Conservation (phyloP, 1,140 invertebrate genomes). For the Drosophila murphyi region DNA sequence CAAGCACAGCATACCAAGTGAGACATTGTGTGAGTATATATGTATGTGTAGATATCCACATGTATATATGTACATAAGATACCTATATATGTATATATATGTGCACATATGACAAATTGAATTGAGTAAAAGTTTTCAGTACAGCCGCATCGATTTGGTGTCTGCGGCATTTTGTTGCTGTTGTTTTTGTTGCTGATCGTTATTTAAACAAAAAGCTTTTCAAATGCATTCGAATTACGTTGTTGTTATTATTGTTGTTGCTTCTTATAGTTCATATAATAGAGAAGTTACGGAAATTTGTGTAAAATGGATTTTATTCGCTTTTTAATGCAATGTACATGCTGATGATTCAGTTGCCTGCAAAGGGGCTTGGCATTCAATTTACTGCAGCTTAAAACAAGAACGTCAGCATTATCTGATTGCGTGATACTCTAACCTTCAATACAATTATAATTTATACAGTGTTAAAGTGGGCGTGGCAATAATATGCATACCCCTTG, state of each 20-base stretch:
- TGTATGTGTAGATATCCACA: conserved; percentile 1
- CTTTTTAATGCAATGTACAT: conserved; percentile 54
- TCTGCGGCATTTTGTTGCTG: conserved; percentile 1
- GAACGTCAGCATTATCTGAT: not conserved
- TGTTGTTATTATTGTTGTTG: conserved; percentile 1
- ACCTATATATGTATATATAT: conserved; percentile 1
- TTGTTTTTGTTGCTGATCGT: not conserved
- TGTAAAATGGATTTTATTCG: conserved; percentile 54
- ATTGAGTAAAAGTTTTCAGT: conserved; percentile 27
- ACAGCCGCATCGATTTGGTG: not conserved
- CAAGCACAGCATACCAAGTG: conserved; percentile 36
- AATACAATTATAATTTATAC: not conserved
- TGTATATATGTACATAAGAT: conserved; percentile 23
- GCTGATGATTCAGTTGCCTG: conserved; percentile 25
- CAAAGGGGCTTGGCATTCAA: conserved; percentile 18
- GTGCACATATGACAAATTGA: conserved; percentile 45
- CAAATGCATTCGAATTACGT: conserved; percentile 15
- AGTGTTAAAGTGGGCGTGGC: no score
- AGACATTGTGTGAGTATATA: conserved; percentile 34
- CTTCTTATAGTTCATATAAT: not conserved
- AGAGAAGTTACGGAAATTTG: conserved; percentile 5
- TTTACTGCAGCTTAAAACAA: conserved; percentile 12
- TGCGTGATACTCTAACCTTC: not conserved
- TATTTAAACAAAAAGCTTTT: conserved; percentile 11
- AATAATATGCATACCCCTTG: no score